A percentile compares a stretch with the other conserved stretches of the same genome.
Conservation (phyloP, 2,888 invertebrate species). For the Lasioglossum marginatum region DNA sequence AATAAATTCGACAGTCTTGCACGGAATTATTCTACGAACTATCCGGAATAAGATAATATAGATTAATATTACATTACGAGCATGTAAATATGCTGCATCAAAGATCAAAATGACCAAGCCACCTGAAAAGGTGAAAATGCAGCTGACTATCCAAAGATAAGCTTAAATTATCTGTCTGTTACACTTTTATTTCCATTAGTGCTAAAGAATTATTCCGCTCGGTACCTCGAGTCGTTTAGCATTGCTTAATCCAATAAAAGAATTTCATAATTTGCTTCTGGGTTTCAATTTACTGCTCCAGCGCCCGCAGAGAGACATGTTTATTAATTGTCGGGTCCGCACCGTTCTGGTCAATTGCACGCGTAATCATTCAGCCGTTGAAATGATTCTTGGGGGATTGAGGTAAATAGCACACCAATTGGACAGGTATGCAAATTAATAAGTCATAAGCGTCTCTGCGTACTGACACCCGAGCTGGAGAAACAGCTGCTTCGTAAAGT, state of each 20-base stretch:
- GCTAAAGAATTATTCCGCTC: neutral
- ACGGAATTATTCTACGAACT: neutral
- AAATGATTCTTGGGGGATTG: neutral
- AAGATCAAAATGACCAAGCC: neutral
- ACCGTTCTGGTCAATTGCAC: neutral
- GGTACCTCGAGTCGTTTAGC: neutral
- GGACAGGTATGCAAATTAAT: constrained; percentile 16
- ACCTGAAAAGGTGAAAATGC: neutral
- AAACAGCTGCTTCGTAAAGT: constrained; percentile 1
- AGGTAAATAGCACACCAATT: neutral
- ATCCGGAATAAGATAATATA: neutral
- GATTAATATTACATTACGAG: neutral
- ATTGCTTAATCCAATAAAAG: neutral
- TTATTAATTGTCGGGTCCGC: neutral
- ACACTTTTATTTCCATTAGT: neutral
- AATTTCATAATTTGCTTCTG: neutral
- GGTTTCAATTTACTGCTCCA: neutral
- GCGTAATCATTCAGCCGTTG: neutral
- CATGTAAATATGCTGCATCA: neutral
- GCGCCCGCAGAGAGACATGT: neutral
- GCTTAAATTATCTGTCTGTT: neutral
- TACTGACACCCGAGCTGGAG: neutral
- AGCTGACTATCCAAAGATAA: neutral
- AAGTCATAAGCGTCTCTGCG: neutral
- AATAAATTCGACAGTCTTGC: too few relatives aligned